Base-by-base conservation (phyloP, 2,113 vertebrate species). In the Sylvietta virens region DNA sequence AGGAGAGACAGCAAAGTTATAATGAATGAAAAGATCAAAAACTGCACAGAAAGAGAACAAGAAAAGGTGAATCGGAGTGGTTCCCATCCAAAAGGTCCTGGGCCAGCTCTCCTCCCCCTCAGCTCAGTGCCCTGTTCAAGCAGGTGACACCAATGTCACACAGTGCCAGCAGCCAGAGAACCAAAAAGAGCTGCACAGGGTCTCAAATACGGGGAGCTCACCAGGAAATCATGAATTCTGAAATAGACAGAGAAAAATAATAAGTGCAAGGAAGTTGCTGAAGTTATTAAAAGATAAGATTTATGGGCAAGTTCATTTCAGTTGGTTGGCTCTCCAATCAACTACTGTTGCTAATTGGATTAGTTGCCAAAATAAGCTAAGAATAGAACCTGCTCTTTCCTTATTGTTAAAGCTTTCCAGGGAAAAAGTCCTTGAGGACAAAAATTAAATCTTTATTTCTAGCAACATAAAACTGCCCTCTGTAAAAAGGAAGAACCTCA, bases 241-340 rank as follows among this genome's bases (percentile, higher is more conserved):
- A 88, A 78, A 72, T 19, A 79, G 95, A 57, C 51, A 39, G 88
- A 39, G 64, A 66, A 95, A 92, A 39, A 69, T 93, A 92, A 84
- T 48, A 86, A 88, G 92, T 48, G 69, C 44, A 9, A 93, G 93
- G 92, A 96, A 96, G 93, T 90, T 58, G 72, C 83, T 94, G 86
- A 86, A 88, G 95, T 94, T 95, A 96, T 95, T 96, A 95, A 95
- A 94, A 95, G 91, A 94, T 94, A 92, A 95, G 93, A 95, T 95
- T 96, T 95, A 94, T 22, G 93, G 70, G 74, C 87, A 58, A 93
- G 77, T 79, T 96, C 88, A 88, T 90, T 96, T 93, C 88, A 78
- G 82, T 40, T 33, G 48, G 60, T 78, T 92, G 92, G 60, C 92
- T 94, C 31, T 71, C 92, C 90, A 94, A 92, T 97, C 95, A 95